phyloP scores from a whole-genome alignment of 2,888 invertebrate species.

The Pegoplata infirma region DNA sequence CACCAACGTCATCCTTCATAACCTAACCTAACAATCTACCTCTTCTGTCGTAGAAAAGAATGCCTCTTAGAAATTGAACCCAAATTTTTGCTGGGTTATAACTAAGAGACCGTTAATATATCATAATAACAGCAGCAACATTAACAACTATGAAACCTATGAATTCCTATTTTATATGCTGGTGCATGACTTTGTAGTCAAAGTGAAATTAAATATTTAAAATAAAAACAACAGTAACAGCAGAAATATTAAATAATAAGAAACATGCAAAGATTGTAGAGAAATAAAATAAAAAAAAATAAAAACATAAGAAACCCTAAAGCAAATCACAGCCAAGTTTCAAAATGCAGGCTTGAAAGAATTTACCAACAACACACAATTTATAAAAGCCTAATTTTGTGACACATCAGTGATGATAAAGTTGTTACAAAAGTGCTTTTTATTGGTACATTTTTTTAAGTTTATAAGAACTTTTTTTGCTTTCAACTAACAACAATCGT shows the following conservation, averaged over 20 bases:
- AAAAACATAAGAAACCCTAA: slow-evolving; percentile 24
- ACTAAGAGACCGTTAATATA: slow-evolving; percentile 56
- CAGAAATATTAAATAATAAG: too few relatives aligned
- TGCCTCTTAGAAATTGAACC: too few relatives aligned
- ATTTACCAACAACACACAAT: neutral
- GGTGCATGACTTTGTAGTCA: neutral
- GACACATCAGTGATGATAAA: neutral
- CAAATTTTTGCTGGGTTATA: slow-evolving; percentile 10
- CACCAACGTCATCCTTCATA: too few relatives aligned
- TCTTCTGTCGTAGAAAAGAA: too few relatives aligned
- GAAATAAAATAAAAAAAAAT: slow-evolving; percentile 14
- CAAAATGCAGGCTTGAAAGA: slow-evolving; percentile 1
- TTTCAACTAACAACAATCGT: too few relatives aligned
- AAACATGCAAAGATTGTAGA: slow-evolving; percentile 20
- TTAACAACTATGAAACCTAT: slow-evolving; percentile 27
- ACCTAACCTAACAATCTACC: too few relatives aligned
- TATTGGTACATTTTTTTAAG: neutral
- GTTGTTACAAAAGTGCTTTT: neutral
- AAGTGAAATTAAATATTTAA: slow-evolving; percentile 44
- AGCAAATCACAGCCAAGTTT: slow-evolving; percentile 45
- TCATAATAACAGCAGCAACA: slow-evolving; percentile 37
- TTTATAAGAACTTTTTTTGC: too few relatives aligned
- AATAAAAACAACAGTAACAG: neutral
- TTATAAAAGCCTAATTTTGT: neutral
- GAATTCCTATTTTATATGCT: slow-evolving; percentile 19